Evolutionary conservation across 2,797 vertebrate species (phyloP).

Genomic region (Notolabrus celidotus): DNA sequence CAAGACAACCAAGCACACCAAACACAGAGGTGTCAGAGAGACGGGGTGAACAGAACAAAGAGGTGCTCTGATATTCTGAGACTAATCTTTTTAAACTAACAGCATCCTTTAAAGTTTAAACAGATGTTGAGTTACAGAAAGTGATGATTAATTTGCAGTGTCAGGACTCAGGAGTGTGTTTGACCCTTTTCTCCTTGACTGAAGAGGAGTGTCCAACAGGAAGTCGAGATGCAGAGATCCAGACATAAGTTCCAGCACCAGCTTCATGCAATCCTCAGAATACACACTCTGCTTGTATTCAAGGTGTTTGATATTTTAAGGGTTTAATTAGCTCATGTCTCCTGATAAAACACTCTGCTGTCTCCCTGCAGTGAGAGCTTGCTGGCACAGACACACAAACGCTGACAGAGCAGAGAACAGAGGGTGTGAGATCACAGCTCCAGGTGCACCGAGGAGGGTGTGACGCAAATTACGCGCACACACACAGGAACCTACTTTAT

Average conservation of each 20-base stretch:
- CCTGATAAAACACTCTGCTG: constrained; percentile 16
- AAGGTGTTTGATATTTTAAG: neutral
- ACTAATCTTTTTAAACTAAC: too few species aligned
- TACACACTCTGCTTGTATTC: neutral
- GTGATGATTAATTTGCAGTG: too few species aligned
- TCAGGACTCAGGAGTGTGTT: too few species aligned
- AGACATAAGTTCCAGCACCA: too few species aligned
- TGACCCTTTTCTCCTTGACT: too few species aligned
- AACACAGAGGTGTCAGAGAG: neutral
- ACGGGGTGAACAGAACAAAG: too few species aligned
- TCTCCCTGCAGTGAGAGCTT: constrained; percentile 30
- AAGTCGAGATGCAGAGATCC: too few species aligned
- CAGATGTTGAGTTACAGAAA: too few species aligned
- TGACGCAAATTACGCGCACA: neutral
- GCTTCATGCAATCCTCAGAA: too few species aligned
- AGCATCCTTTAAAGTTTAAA: too few species aligned
- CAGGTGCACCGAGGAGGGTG: constrained; percentile 25
- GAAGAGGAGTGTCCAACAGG: too few species aligned
- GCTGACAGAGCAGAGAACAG: constrained; percentile 61
- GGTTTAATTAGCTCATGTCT: neutral
- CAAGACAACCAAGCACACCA: neutral
- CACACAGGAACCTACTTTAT: neutral
- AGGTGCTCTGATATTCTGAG: too few species aligned
- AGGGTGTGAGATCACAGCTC: constrained; percentile 24
- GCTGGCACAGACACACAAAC: constrained; percentile 38